Conservation (phyloP, 2,888 invertebrate species). For the Syrista parreyssii region DNA sequence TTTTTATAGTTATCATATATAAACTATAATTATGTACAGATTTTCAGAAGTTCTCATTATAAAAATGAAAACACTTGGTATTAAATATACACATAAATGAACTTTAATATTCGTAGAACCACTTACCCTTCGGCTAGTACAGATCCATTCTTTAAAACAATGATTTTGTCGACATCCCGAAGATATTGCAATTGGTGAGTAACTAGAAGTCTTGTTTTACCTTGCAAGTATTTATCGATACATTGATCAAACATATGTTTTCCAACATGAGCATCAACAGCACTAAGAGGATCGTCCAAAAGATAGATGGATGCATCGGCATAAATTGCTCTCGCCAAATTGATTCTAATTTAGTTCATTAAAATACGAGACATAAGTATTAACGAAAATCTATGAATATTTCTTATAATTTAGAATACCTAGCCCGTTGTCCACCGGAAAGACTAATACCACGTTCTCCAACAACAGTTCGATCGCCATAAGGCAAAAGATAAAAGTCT, state of each 20-base stretch:
- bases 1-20: constrained; percentile 34
- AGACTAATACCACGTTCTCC: constrained; percentile 88
- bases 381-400: constrained; percentile 30
- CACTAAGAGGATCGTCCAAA: constrained; percentile 91
- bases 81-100: neutral
- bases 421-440: constrained; percentile 80
- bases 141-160: constrained; percentile 59
- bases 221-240: constrained; percentile 71
- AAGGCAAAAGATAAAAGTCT: constrained; percentile 82
- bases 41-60: neutral
- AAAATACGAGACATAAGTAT: neutral
- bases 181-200: constrained; percentile 73
- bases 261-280: constrained; percentile 93
- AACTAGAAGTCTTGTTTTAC: constrained; percentile 70
- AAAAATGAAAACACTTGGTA: neutral
- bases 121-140: constrained; percentile 51
- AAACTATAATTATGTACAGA: neutral
- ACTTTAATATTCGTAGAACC: neutral
- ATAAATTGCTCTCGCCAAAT: constrained; percentile 88
- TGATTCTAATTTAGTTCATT: constrained; percentile 70
- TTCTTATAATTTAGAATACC: constrained; percentile 63
- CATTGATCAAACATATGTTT: constrained; percentile 89
- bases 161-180: constrained; percentile 58
- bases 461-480: constrained; percentile 85
- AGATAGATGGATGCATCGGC: constrained; percentile 87